These are phyloP conservation scores for Pseudachorutes palmiensis DNA, from an alignment of 1,140 invertebrate genomes.

Conservation along the genomic window DNA sequence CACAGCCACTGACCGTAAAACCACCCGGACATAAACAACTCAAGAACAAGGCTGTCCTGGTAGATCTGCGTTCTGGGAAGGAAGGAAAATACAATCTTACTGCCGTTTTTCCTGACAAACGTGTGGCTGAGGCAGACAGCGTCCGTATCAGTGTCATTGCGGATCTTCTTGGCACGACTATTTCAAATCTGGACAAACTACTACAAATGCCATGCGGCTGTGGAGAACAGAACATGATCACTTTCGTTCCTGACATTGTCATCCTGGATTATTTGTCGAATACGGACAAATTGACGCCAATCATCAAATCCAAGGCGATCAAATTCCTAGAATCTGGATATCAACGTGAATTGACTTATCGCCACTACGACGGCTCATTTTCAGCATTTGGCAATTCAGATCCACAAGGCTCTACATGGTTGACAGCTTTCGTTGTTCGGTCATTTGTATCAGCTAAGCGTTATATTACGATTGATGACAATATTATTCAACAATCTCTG, in stretches of 20 bases:
- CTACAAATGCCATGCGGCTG: conserved; percentile 79
- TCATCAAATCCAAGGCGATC: conserved; percentile 60
- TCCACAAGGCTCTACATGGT: conserved; percentile 78
- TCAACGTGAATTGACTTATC: conserved; percentile 83
- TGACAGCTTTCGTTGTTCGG: conserved; percentile 86
- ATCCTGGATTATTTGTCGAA: conserved; percentile 67
- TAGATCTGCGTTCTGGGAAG: conserved; percentile 57
- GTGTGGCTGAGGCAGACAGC: conserved; percentile 57
- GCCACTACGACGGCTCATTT: conserved; percentile 46
- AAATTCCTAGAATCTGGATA: conserved; percentile 74
- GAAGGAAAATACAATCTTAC: conserved; percentile 53
- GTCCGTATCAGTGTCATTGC: conserved; percentile 63
- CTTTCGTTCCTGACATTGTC: conserved; percentile 83
- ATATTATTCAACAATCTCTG: conserved; percentile 49
- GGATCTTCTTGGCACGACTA: conserved; percentile 64
- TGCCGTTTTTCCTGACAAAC: conserved; percentile 42
- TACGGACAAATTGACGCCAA: conserved; percentile 44
- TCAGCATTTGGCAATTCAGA: conserved; percentile 70
- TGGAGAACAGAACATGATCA: conserved; percentile 90
- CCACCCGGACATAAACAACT: conserved; percentile 58
- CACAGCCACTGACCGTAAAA: conserved; percentile 42
- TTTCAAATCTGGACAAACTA: conserved; percentile 65
- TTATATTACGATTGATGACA: conserved; percentile 71
- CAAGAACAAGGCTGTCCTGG: conserved; percentile 62
- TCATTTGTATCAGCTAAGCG: conserved; percentile 71